Base-by-base conservation (phyloP, 2,113 vertebrate species). In the Potamarius usumacintae region DNA sequence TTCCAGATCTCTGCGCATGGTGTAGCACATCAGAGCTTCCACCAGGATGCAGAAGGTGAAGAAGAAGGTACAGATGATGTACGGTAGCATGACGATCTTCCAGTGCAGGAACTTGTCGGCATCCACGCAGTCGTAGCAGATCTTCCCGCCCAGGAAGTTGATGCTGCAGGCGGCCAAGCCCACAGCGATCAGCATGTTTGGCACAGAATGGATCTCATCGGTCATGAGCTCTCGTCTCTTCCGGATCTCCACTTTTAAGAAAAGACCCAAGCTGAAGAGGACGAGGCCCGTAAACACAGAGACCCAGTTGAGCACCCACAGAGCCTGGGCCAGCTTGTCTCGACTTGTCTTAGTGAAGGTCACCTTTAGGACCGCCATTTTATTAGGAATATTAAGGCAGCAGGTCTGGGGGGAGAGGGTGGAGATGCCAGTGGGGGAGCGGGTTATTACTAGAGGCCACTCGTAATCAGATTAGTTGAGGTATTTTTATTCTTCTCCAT, bases 271-370 rank as follows among this genome's bases (percentile, higher is more conserved):
- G 63, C 96, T 94, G 80, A 97, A 95, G 65, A 98, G 95, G 80
- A 95, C 90, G 10, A 95, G 90, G 7, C 97, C 97, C 0, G 96
- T 97, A 71, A 96, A 88, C 22, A 97, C 96, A 0, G 97, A 97
- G 86, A 97, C 89, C 96, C 97, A 97, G 92, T 98, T 98, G 83
- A 97, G 94, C 76, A 97, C 94, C 95, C 97, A 97, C 83, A 97
- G 93, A 77, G 96, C 93, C 92, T 97, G 95, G 42, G 97, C 97
- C 69, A 97, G 78, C 88, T 96, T 96, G 90, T 96, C 93, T 58
- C 97, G 90, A 85, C 93, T 96, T 1, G 90, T 93, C 92, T 96
- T 97, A 71, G 95, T 97, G 92, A 98, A 97, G 86, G 96, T 97
- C 87, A 97, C 94, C 92, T 94, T 96, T 72, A 97, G 94, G 22